Base-by-base conservation (phyloP, 1,140 invertebrate species). In the Magallana angulata region DNA sequence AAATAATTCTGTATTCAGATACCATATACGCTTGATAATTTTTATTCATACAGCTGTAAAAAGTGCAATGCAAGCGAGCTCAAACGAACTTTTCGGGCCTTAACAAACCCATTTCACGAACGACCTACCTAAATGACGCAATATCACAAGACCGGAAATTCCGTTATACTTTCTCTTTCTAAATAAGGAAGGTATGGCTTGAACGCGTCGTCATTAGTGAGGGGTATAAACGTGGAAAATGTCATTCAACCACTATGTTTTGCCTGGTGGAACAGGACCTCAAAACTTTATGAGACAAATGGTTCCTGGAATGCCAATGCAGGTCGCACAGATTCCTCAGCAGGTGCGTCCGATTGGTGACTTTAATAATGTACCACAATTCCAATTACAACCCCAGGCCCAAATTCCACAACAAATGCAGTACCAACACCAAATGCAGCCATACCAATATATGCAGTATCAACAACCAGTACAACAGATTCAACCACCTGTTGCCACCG, bases 271-370 rank as follows among this genome's bases (percentile, higher is more conserved):
- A 7, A 30, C 68, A 76, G 68, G 18, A 8, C 68, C 68, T 9
- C 68, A 76, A 76, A 76, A 76, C 24, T 76, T 76, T 30, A 76
- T 76, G 68, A 76, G 68, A 76, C 68, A 76, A 12, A 76, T 76
- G 68, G 68, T 76, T 12, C 68, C 68, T 30, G 68, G 68, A 30
- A 76, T 76, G 68, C 68, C 68, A 24, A 76, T 76, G 68, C 68
- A 76, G 68, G 68, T 76, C 24, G 24, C 68, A 76, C 68, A 76
- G 24, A 30, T 76, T 76, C 68, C 68, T 11, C 68, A 76, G 7
- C 64, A 71, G 64, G 18, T 71, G 64, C 68, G 68, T 11, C 68
- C 68, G 68, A 30, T 76, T 8, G 68, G 68, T 12, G 68, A 76
- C 36, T 76, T 76, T 76, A 76, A 76, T 24, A 18, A 36, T 8